Base-by-base conservation (phyloP, 1,140 invertebrate genomes). In the Plutomurus gul region DNA sequence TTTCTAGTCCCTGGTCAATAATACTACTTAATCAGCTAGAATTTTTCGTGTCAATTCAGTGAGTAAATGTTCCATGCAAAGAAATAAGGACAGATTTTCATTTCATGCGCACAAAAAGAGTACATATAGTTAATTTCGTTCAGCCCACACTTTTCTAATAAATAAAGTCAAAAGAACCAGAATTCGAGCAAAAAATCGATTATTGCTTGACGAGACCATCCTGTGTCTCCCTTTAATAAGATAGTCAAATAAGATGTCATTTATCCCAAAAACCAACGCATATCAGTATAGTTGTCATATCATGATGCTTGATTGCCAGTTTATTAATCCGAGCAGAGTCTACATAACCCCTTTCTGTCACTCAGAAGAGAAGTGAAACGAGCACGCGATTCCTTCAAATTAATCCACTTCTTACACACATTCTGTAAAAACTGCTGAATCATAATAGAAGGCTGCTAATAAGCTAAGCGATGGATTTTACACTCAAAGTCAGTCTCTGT, bases 341-440 rank as follows among this genome's bases (percentile, higher is more conserved):
- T 20, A 22, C 27, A 76, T 10, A 36, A 30, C 27, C 56, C 36
- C 27, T 65, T 65, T 65, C 56, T 65, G 56, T 65, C 56, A 65
- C 56, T 65, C 71, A 73, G 22, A 75, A 49, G 25, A 47, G 30
- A 25, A 22, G 16, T 47, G 20, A 46, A 13, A 49, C 40, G 22
- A 2, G 7, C 73, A 75, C 43, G 73, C 40, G 73, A 75, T 65
- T 60, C 49, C 49, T 27, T 40, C 33, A 46, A 76, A 27, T 65
- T 60, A 56, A 60, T 75, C 43, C 36, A 25, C 37, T n/a, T 16
- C 13, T 56, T 10, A 22, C 10, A 11, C 3, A 13, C 51, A 13
- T 30, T n/a, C 11, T 56, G 51, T n/a, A n/a, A n/a, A n/a, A 43
- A 43, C 39, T 43, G 39, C n/a, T n/a, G 11, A 43, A 13, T 43